Conservation (phyloP, 2,113 vertebrate genomes). For the Dendropsophus ebraccatus region DNA sequence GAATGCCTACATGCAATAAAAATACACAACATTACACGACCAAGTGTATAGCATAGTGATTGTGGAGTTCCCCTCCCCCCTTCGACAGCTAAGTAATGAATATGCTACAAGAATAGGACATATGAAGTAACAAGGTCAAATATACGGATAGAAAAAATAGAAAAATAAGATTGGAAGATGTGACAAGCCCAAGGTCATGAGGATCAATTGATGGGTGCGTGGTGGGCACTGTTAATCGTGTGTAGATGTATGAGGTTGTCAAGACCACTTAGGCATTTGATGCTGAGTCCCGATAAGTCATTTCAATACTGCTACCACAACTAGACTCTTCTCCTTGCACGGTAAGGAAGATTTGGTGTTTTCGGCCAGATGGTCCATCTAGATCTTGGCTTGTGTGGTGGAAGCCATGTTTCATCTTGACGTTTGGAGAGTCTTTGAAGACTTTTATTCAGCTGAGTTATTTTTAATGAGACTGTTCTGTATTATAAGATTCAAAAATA, state of each 20-base stretch:
- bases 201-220: not conserved
- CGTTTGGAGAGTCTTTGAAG: conserved; percentile 21
- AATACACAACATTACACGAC: not conserved
- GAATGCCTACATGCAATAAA: not conserved
- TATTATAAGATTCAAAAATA: conserved; percentile 19
- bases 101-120: not conserved
- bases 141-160: not conserved
- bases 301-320: not conserved
- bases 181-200: not conserved
- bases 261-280: not conserved
- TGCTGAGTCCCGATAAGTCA: conserved; percentile 15
- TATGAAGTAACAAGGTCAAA: not conserved
- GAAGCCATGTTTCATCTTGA: conserved; percentile 38
- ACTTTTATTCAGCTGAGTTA: conserved; percentile 26
- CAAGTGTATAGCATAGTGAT: not conserved
- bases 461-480: conserved; percentile 43
- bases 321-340: not conserved
- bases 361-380: conserved; percentile 25
- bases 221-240: not conserved
- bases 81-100: not conserved
- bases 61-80: not conserved
- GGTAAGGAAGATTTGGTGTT: not conserved
- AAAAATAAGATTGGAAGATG: not conserved
- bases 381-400: conserved; percentile 16
- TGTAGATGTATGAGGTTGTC: conserved; percentile 13